Base-by-base conservation (phyloP, 2,888 invertebrate genomes). In the Microchrysa polita region DNA sequence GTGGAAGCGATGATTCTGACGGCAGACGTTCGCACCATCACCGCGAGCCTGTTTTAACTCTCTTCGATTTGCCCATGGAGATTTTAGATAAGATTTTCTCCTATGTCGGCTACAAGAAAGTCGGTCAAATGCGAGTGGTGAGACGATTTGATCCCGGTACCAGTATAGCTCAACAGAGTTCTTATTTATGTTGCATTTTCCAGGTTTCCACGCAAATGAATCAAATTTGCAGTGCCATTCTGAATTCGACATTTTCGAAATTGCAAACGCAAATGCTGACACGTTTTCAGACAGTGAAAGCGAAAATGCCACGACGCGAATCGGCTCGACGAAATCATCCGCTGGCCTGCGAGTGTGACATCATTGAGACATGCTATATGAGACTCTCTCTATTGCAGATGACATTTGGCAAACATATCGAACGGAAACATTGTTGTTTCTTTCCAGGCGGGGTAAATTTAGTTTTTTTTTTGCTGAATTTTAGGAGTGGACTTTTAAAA, bases 321-420 rank as follows among this genome's bases (percentile, higher is more conserved):
- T 96, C 96, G 1, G 96, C 96, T 5, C 88, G 97, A 57, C 89
- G 96, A 42, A 95, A 92, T 83, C 97, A 97, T 84, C 93, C 93
- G 0, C 86, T 96, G 79, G 95, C 96, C 23, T 93, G 95, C 81
- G 96, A 96, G 86, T 94, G 93, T 52, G 96, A 96, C 84, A 96
- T 96, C 61, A 92, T 96, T 81, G 96, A 96, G 85, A 96, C 96
- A 0, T 87, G 96, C 78, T 95, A 96, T 81, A 97, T 96, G 92
- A 89, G 96, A 77, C 88, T 97, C 67, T 95, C 95, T 72, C 86
- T 97, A 74, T 87, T 97, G 76, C 95, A 95, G 85, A 96, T 96
- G 96, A 93, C 95, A 20, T 95, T 96, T 86, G 95, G 95, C 69
- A 96, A 96, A 86, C 96, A 96, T 83, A 96, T 97, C 82, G 96